These are phyloP conservation scores for Stenodema calcarata DNA, from an alignment of 2,888 invertebrate genomes.

Conservation along the genomic window DNA sequence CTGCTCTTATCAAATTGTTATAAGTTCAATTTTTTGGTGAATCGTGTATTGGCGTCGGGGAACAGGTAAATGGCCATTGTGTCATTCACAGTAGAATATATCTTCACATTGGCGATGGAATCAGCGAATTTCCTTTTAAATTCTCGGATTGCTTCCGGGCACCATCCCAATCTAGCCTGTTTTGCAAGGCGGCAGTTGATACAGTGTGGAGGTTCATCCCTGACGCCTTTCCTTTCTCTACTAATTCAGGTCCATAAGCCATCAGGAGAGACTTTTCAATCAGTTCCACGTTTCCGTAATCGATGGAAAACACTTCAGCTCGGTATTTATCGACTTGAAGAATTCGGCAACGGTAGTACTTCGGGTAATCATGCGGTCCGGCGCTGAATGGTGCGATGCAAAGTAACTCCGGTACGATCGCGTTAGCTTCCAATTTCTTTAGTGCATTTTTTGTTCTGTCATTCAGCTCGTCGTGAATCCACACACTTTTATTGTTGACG, in stretches of 20 bases:
- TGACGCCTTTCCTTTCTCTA: too few species aligned
- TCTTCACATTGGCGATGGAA: too few species aligned
- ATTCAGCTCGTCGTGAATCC: neutral
- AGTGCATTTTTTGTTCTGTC: neutral
- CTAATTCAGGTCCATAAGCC: too few species aligned
- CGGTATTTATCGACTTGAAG: too few species aligned
- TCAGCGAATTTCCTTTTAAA: too few species aligned
- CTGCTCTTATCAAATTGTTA: too few species aligned
- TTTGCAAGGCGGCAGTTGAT: constrained; percentile 73
- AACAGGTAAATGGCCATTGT: constrained; percentile 73
- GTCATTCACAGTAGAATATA: constrained; percentile 80
- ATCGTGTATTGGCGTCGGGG: neutral
- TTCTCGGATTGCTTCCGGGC: constrained; percentile 64
- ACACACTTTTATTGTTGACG: neutral
- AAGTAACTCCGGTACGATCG: too few species aligned
- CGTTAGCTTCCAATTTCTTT: neutral
- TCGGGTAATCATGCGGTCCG: neutral
- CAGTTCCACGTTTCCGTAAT: constrained; percentile 71
- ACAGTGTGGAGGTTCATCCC: constrained; percentile 71
- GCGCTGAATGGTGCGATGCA: neutral
- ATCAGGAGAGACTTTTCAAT: too few species aligned
- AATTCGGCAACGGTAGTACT: too few species aligned
- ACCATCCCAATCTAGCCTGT: constrained; percentile 71
- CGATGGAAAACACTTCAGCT: constrained; percentile 81
- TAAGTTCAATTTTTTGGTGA: too few species aligned